Evolutionary conservation across 1,140 invertebrate species (phyloP).

Genomic region (Stegodyphus mimosarum): DNA sequence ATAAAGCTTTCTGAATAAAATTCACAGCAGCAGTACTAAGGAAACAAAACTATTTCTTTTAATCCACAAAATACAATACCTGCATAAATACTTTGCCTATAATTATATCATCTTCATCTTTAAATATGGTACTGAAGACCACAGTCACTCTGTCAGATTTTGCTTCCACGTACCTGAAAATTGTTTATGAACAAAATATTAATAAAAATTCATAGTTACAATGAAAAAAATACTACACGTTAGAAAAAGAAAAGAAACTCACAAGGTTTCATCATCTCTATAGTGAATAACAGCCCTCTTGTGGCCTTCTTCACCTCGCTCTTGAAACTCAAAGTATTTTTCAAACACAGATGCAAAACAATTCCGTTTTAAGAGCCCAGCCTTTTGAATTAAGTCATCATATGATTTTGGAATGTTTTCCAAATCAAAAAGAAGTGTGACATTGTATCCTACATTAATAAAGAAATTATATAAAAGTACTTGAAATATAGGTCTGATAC

Average conservation of each 20-base stretch:
- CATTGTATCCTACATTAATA: conserved; percentile 83
- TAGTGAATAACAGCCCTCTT: conserved; percentile 98
- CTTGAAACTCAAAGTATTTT: conserved; percentile 99
- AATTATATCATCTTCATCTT: conserved; percentile 97
- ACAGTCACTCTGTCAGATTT: conserved; percentile 98
- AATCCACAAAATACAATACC: neutral
- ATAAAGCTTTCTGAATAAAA: no score
- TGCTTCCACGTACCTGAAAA: conserved; percentile 93
- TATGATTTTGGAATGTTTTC: conserved; percentile 91
- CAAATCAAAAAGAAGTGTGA: conserved; percentile 92
- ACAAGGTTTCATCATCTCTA: conserved; percentile 99
- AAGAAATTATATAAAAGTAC: neutral
- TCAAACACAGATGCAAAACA: conserved; percentile 99
- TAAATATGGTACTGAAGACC: conserved; percentile 98
- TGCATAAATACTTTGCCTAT: conserved; percentile 97
- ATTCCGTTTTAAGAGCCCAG: conserved; percentile 95
- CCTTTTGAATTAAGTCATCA: conserved; percentile 89
- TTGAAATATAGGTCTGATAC: no score
- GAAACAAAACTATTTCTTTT: no score
- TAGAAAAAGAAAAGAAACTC: conserved; percentile 68
- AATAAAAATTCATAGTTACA: neutral
- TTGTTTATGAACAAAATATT: neutral
- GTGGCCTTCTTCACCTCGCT: conserved; percentile 87
- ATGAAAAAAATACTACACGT: neutral
- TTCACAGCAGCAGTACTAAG: no score